Evolutionary conservation across 2,113 vertebrate species (phyloP), one percentile per base, ranked within the genome.

Genomic region (Cygnus buccinator): DNA sequence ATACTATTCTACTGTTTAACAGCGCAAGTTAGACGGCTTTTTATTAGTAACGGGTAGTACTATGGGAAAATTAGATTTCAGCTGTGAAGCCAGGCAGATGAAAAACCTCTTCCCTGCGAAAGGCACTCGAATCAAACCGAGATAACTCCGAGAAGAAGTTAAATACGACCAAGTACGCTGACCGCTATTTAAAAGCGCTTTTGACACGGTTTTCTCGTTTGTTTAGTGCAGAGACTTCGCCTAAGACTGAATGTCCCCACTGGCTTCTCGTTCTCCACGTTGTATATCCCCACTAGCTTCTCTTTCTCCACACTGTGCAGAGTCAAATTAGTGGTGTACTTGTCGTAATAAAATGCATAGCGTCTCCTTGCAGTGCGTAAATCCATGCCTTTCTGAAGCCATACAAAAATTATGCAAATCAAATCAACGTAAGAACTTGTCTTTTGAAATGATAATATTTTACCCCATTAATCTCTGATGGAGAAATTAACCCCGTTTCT

Each of bases 371-470:
- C 91, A 94, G 74, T 55, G 93, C 77, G 80, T 76, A 92, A 92
- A 93, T 91, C 83, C 84, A 73, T 87, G 84, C 52, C 74, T 79
- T 73, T 92, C 83, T 84, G 80, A 87, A 87, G 87, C 57, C 75
- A 35, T 55, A 84, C 89, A 94, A 96, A 96, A 97, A 93, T 89
- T 96, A 97, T 95, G 97, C 91, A 97, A 97, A 96, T 96, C 70
- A 95, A 90, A 89, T 84, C 92, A 80, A 92, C 55, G 55, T 91
- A 89, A 95, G 77, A 93, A 94, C 58, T 93, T 87, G 91, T 84
- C 94, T 98, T 96, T 92, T 96, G 97, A 97, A 97, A 97, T 93
- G 80, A 94, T 95, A 96, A 96, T 96, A 76, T 73, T 89, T 82
- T 43, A 84, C 62, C 88, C 91, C 77, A 83, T 91, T 94, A 91